A percentile compares a stretch with the other conserved stretches of the same genome.
phyloP scores from a whole-genome alignment of 64 coral and sea anemone species.

The Anthopleura sola region DNA sequence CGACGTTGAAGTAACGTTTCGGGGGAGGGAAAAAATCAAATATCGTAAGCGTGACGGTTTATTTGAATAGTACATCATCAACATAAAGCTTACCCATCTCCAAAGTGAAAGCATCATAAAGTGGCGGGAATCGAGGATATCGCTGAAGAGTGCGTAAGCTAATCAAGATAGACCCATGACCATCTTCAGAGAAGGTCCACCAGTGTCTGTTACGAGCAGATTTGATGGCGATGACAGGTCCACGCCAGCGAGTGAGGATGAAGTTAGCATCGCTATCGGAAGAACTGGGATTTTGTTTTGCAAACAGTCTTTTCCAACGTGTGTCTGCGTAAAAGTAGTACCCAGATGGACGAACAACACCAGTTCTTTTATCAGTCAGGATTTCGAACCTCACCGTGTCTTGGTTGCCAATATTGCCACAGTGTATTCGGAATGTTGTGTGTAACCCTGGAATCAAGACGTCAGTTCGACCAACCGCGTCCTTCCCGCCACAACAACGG shows the following conservation, averaged over 20 bases:
- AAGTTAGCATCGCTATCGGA: neutral
- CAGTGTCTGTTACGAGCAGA: neutral
- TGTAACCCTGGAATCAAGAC: neutral
- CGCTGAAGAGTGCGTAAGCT: neutral
- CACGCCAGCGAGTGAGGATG: slow-evolving; percentile 22
- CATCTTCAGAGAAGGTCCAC: neutral
- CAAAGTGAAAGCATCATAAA: neutral
- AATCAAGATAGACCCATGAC: slow-evolving; percentile 4
- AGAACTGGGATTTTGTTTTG: neutral
- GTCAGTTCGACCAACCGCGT: slow-evolving; percentile 15
- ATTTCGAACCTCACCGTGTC: slow-evolving; percentile 27
- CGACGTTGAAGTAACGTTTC: too few relatives aligned
- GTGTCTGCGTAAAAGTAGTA: slow-evolving; percentile 36
- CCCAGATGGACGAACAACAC: neutral
- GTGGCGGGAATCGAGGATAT: neutral
- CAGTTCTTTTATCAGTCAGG: neutral
- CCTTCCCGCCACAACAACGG: slow-evolving; percentile 29
- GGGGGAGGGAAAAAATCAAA: too few relatives aligned
- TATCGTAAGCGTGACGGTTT: too few relatives aligned
- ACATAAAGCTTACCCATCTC: neutral
- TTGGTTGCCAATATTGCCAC: neutral
- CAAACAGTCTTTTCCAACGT: neutral
- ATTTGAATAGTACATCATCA: too few relatives aligned
- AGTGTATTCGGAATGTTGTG: slow-evolving; percentile 28
- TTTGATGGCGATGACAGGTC: slow-evolving; percentile 21